Percentiles rank a stretch among this genome's conserved stretches.
Conservation (phyloP, 64 coral and sea anemone species). For the Actinia equina region DNA sequence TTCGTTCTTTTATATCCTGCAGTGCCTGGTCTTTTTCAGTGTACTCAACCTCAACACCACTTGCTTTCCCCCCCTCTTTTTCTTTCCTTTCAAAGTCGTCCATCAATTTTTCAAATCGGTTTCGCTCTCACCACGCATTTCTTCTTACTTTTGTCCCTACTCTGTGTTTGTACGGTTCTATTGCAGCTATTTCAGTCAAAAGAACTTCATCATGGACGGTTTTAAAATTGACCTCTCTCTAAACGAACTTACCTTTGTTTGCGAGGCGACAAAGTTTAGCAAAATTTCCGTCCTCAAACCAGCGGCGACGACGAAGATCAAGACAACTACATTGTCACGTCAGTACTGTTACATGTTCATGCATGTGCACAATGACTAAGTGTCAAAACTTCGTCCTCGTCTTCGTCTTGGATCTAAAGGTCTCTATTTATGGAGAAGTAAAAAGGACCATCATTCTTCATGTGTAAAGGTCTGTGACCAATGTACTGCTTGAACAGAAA, state of each 20-base stretch:
- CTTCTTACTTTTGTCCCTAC: slow-evolving; percentile 19
- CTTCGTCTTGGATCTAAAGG: not conserved
- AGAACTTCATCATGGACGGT: not conserved
- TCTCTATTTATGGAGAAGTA: not conserved
- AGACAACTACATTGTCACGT: not conserved
- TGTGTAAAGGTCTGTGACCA: no score
- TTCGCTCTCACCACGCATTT: slow-evolving; percentile 11
- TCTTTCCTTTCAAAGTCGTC: slow-evolving; percentile 43
- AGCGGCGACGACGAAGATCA: not conserved
- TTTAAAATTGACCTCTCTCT: slow-evolving; percentile 10
- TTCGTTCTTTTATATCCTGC: not conserved
- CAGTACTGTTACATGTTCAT: not conserved
- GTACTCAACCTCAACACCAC: slow-evolving; percentile 37
- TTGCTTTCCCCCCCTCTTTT: slow-evolving; percentile 28
- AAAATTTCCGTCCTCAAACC: not conserved
- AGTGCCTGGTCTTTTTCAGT: slow-evolving; percentile 14
- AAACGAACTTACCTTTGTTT: slow-evolving; percentile 14
- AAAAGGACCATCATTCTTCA: no score
- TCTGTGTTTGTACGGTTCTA: slow-evolving; percentile 13
- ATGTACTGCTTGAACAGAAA: no score
- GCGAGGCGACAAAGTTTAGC: not conserved
- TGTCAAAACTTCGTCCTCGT: not conserved
- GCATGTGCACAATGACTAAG: not conserved
- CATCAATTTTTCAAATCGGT: slow-evolving; percentile 40
- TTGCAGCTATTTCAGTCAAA: not conserved